A percentile compares a stretch with the other conserved stretches of the same genome.
phyloP scores from a whole-genome alignment of 2,797 vertebrate genomes.

The Acanthurus tractus region DNA sequence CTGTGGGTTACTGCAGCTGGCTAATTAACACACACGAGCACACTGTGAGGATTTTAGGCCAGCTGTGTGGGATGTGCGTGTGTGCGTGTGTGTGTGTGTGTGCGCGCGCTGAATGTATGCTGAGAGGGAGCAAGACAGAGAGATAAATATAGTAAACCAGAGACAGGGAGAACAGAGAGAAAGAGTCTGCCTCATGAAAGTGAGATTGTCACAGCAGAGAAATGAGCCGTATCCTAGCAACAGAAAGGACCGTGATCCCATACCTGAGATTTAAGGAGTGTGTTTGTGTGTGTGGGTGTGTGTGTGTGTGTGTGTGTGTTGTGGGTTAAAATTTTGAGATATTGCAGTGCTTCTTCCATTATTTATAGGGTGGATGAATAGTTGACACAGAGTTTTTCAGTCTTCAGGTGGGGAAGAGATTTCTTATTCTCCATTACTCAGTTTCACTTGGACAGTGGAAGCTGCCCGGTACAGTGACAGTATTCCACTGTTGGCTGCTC shows the following conservation, averaged over 20 bases:
- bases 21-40: slow-evolving; percentile 34
- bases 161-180: slow-evolving; percentile 34
- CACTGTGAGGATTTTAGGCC: slow-evolving; percentile 24
- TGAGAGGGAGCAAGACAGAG: not conserved
- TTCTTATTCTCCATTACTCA: not conserved
- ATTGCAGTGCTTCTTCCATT: not conserved
- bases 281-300: slow-evolving; percentile 13
- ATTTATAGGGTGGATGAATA: not conserved
- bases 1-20: slow-evolving; percentile 48
- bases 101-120: not conserved
- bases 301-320: slow-evolving; percentile 12
- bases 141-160: slow-evolving; percentile 57
- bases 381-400: not conserved
- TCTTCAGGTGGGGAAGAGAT: not conserved
- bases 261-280: slow-evolving; percentile 64
- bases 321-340: not conserved
- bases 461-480: not conserved
- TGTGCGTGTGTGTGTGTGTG: slow-evolving; percentile 22
- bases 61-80: slow-evolving; percentile 32
- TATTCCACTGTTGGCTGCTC: slow-evolving; percentile 2
- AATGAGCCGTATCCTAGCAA: slow-evolving; percentile 77
- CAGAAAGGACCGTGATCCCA: slow-evolving; percentile 56
- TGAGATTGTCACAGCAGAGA: slow-evolving; percentile 60
- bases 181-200: slow-evolving; percentile 59
- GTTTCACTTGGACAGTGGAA: not conserved